phyloP scores from a whole-genome alignment of 2,797 vertebrate genomes.

The Numenius phaeopus region DNA sequence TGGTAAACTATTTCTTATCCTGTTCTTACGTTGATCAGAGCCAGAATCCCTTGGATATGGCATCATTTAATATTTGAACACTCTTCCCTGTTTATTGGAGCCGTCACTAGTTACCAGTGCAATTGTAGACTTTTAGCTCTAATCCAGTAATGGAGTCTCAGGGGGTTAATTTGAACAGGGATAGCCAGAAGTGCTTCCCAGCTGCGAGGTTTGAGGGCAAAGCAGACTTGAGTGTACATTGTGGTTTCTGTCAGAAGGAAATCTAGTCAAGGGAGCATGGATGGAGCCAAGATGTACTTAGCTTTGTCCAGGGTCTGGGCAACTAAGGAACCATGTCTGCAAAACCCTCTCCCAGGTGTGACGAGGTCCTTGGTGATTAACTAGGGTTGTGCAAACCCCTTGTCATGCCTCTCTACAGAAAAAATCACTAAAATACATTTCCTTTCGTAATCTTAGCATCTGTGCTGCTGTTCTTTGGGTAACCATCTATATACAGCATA shows the following conservation, averaged over 20 bases:
- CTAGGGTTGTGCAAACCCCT: not conserved
- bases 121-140: not conserved
- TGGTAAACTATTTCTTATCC: not conserved
- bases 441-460: not conserved
- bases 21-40: not conserved
- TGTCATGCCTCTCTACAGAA: not conserved
- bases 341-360: not conserved
- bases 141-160: not conserved
- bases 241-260: not conserved
- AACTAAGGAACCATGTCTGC: not conserved
- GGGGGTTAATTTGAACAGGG: not conserved
- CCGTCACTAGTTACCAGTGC: not conserved
- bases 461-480: not conserved
- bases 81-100: not conserved
- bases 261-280: not conserved
- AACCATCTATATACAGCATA: not conserved
- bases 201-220: not conserved
- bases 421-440: not conserved
- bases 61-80: not conserved
- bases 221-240: not conserved
- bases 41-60: not conserved
- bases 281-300: not conserved
- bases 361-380: not conserved
- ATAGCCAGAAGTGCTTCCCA: not conserved
- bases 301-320: not conserved